Conservation (phyloP, 2,113 vertebrate genomes). For the Leptosomus discolor region DNA sequence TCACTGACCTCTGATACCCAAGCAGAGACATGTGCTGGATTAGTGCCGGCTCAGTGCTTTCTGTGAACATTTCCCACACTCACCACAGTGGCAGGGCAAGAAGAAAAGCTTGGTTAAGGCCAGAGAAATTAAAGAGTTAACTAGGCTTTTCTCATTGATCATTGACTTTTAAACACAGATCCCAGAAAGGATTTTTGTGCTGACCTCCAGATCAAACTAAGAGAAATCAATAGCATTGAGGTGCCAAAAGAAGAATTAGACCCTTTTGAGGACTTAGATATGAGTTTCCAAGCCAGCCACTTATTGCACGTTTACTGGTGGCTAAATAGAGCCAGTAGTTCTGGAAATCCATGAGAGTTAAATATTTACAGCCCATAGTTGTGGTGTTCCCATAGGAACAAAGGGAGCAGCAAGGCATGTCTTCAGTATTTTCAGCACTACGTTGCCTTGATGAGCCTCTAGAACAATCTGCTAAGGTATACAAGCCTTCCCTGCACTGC, state of each 20-base stretch:
- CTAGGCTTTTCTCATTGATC: background rate
- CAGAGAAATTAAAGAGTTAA: background rate
- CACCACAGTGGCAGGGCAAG: background rate
- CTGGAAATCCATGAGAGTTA: background rate
- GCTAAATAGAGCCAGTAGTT: background rate
- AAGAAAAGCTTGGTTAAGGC: background rate
- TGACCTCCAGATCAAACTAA: background rate
- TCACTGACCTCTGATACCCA: background rate
- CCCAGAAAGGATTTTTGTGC: background rate
- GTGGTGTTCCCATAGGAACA: background rate
- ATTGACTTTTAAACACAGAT: background rate
- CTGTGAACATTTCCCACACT: background rate
- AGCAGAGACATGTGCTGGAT: background rate
- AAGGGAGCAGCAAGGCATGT: background rate
- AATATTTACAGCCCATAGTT: background rate
- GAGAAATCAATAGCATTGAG: background rate
- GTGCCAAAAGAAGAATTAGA: background rate
- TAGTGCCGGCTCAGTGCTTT: background rate
- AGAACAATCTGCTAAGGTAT: background rate
- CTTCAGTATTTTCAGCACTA: background rate
- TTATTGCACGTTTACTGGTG: background rate
- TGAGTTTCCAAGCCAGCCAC: background rate
- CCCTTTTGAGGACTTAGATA: background rate
- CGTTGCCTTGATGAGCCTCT: background rate
- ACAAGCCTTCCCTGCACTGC: background rate